Evolutionary conservation across 2,797 vertebrate genomes (phyloP).

Genomic region (Coregonus sp.): DNA sequence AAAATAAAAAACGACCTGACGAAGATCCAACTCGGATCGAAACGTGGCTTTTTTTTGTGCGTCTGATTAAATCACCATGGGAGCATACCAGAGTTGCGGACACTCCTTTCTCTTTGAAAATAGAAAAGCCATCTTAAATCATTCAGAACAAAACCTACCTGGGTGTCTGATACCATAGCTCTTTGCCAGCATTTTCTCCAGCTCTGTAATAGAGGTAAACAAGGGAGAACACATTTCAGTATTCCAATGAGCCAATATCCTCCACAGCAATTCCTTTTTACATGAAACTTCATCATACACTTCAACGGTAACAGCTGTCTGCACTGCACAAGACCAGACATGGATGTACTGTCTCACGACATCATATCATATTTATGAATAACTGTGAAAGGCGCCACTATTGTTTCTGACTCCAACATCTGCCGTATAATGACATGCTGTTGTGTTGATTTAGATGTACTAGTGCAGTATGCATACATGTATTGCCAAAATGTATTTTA

Average conservation of each 20-base stretch:
- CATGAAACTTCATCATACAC: background rate
- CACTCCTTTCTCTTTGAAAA: no score
- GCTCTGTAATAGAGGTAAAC: constrained; percentile 63
- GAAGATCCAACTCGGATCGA: no score
- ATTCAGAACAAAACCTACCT: constrained; percentile 78
- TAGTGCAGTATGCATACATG: background rate
- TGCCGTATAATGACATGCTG: background rate
- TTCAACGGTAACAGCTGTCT: background rate
- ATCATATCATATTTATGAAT: background rate
- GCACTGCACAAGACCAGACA: no score
- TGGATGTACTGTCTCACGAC: no score
- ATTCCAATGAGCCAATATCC: background rate
- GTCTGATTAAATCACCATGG: no score
- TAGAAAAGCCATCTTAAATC: background rate
- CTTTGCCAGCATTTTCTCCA: constrained; percentile 85
- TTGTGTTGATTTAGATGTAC: background rate
- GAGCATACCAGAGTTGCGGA: no score
- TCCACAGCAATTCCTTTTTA: background rate
- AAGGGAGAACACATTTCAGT: background rate
- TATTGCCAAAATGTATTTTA: background rate
- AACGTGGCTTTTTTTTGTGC: no score
- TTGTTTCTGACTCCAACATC: background rate
- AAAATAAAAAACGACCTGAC: no score
- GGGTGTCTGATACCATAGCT: constrained; percentile 95
- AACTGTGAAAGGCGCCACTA: background rate